Conservation (phyloP, 1,140 invertebrate species). For the Drosophila melanica region DNA sequence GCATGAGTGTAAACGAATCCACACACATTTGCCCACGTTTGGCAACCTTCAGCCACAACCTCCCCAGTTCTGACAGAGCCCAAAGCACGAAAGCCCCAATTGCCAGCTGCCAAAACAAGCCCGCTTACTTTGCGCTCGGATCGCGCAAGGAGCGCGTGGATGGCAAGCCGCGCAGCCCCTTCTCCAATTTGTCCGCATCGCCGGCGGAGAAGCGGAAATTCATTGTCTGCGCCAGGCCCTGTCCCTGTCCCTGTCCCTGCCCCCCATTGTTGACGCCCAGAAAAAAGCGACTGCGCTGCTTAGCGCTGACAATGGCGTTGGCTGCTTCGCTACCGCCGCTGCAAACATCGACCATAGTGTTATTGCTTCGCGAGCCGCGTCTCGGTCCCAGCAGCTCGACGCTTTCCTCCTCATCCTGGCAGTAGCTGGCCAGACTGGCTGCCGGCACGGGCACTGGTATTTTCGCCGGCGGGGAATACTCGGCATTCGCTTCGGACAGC, state of each 20-base stretch:
- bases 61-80: no score
- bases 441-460: constrained; percentile 36
- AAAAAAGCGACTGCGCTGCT: constrained; percentile 49
- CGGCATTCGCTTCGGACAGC: constrained; percentile 62
- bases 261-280: constrained; percentile 38
- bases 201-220: constrained; percentile 83
- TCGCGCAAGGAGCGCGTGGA: constrained; percentile 78
- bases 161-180: constrained; percentile 72
- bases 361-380: constrained; percentile 41
- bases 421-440: constrained; percentile 31
- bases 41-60: background rate
- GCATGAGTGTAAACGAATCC: constrained; percentile 48
- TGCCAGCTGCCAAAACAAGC: constrained; percentile 21
- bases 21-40: constrained; percentile 21
- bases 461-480: constrained; percentile 71
- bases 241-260: constrained; percentile 19
- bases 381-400: constrained; percentile 67
- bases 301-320: background rate
- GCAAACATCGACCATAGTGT: constrained; percentile 19
- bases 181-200: constrained; percentile 83
- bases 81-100: background rate
- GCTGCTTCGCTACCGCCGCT: background rate
- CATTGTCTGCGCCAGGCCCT: constrained; percentile 56
- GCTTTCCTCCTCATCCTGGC: constrained; percentile 64
- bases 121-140: constrained; percentile 64